phyloP scores from a whole-genome alignment of 2,888 invertebrate species.

The Malthinus seriepunctatus region DNA sequence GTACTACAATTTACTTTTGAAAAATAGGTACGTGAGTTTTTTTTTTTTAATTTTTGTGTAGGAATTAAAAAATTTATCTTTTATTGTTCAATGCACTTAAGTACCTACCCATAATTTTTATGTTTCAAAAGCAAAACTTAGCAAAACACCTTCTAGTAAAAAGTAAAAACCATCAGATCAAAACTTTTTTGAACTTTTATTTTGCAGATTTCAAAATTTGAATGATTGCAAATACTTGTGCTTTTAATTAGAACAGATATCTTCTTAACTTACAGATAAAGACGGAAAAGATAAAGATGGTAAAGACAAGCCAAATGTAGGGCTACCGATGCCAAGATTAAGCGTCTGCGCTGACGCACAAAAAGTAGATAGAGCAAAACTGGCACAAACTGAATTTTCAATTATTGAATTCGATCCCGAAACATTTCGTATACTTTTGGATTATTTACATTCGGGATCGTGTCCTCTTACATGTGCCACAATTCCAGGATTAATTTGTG shows the following conservation, averaged over 20 bases:
- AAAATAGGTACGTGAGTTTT: not conserved
- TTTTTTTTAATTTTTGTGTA: not conserved
- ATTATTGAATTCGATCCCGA: constrained; percentile 95
- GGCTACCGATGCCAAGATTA: constrained; percentile 80
- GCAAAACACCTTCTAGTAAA: constrained; percentile 14
- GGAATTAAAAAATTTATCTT: not conserved
- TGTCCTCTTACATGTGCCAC: constrained; percentile 91
- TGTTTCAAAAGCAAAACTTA: not conserved
- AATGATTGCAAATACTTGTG: constrained; percentile 1
- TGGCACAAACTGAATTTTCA: constrained; percentile 93
- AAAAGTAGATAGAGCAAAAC: constrained; percentile 88
- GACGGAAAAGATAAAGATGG: constrained; percentile 79
- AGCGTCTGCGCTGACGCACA: constrained; percentile 94
- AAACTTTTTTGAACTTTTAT: no score
- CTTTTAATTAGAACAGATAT: constrained; percentile 15
- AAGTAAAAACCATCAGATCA: no score
- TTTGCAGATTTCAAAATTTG: no score
- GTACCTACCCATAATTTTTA: not conserved
- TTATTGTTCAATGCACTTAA: not conserved
- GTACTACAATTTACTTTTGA: constrained; percentile 40
- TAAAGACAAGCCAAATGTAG: constrained; percentile 72
- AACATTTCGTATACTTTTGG: constrained; percentile 86
- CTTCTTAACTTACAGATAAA: constrained; percentile 64
- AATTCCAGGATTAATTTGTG: constrained; percentile 90
- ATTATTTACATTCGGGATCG: constrained; percentile 91